Conservation (phyloP, 2,113 vertebrate genomes). For the Nettapus auritus region DNA sequence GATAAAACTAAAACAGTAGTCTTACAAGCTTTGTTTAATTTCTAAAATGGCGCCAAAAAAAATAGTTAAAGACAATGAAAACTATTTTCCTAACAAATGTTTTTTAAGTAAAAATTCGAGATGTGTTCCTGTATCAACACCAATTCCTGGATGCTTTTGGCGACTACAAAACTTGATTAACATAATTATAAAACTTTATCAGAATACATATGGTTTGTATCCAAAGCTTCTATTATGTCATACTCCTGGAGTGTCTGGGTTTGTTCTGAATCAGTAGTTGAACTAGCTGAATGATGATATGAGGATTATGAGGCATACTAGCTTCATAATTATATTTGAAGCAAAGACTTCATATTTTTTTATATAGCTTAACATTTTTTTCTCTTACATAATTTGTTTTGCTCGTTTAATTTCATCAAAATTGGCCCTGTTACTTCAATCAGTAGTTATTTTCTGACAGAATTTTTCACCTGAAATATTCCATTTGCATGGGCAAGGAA, state of each 20-base stretch:
- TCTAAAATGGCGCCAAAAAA: background rate
- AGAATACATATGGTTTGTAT: background rate
- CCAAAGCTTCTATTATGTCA: background rate
- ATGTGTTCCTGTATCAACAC: background rate
- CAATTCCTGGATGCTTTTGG: background rate
- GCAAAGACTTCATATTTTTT: background rate
- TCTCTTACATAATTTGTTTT: constrained; percentile 62
- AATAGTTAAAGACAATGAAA: background rate
- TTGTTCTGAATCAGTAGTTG: background rate
- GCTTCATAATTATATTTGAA: background rate
- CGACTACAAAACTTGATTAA: background rate
- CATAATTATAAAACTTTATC: background rate
- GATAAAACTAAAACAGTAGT: background rate
- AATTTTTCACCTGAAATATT: constrained; percentile 64
- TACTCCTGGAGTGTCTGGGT: background rate
- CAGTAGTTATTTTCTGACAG: constrained; percentile 68
- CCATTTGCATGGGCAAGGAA: constrained; percentile 28
- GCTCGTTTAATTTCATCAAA: constrained; percentile 58
- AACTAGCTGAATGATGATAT: background rate
- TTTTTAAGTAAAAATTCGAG: background rate
- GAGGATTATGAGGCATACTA: background rate
- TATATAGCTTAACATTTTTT: constrained; percentile 12
- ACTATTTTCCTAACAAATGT: background rate
- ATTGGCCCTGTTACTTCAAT: constrained; percentile 33
- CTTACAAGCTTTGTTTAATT: background rate